Conservation (phyloP, 2,888 invertebrate genomes). For the Cantharis lateralis region DNA sequence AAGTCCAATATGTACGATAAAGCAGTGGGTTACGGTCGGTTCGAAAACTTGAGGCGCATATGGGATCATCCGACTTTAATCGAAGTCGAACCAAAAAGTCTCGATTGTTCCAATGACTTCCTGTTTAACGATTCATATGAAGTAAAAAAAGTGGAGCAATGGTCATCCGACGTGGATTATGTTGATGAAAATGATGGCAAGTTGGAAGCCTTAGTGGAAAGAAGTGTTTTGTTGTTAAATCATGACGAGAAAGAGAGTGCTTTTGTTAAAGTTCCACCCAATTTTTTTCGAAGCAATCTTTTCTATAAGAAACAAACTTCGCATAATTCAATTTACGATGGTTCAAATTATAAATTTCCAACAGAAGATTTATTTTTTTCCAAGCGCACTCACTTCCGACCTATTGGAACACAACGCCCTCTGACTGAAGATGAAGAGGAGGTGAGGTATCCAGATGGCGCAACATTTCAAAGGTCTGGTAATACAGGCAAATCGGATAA, state of each 20-base stretch:
- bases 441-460: constrained; percentile 68
- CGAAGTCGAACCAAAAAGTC: background rate
- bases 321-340: constrained; percentile 17
- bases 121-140: background rate
- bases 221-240: constrained; percentile 61
- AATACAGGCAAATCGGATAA: constrained; percentile 52
- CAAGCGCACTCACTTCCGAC: constrained; percentile 81
- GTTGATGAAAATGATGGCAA: constrained; percentile 45
- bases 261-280: constrained; percentile 64
- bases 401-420: constrained; percentile 67
- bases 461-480: constrained; percentile 70
- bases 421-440: constrained; percentile 53
- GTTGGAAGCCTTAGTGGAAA: constrained; percentile 29
- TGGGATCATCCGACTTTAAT: background rate
- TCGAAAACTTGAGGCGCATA: background rate
- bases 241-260: constrained; percentile 66
- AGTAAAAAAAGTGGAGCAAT: constrained; percentile 30
- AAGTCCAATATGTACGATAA: background rate
- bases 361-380: constrained; percentile 67
- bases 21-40: background rate
- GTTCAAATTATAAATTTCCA: background rate
- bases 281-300: constrained; percentile 31
- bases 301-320: background rate
- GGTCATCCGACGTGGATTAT: constrained; percentile 38
- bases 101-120: background rate